Evolutionary conservation across 2,888 invertebrate genomes (phyloP).

Genomic region (Polia nebulosa): DNA sequence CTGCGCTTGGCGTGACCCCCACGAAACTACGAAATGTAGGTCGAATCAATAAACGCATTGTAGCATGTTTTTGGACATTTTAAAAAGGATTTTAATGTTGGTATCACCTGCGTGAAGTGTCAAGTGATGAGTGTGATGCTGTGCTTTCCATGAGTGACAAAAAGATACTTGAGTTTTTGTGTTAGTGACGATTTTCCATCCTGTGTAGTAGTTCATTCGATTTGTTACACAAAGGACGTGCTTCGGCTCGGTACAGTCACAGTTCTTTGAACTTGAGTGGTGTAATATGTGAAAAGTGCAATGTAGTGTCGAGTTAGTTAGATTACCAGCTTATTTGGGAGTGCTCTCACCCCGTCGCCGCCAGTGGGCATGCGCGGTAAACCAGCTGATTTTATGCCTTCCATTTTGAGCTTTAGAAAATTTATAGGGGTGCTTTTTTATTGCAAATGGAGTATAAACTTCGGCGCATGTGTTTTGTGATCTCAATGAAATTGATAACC

Average conservation of each 20-base stretch:
- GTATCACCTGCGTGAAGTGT: slow-evolving; percentile 48
- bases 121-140: slow-evolving; percentile 28
- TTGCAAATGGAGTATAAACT: slow-evolving; percentile 21
- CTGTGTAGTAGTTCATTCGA: slow-evolving; percentile 34
- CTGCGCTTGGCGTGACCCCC: slow-evolving; percentile 67
- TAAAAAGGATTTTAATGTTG: slow-evolving; percentile 47
- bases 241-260: slow-evolving; percentile 20
- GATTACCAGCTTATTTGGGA: slow-evolving; percentile 52
- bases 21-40: slow-evolving; percentile 71
- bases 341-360: slow-evolving; percentile 40
- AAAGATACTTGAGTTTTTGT: slow-evolving; percentile 50
- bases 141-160: slow-evolving; percentile 19
- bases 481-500: slow-evolving; percentile 9
- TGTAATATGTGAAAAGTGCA: slow-evolving; percentile 60
- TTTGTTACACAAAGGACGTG: slow-evolving; percentile 36
- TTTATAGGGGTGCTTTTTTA: slow-evolving; percentile 38
- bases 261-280: slow-evolving; percentile 50
- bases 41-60: slow-evolving; percentile 76
- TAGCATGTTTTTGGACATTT: slow-evolving; percentile 62
- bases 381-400: slow-evolving; percentile 53
- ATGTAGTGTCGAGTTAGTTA: slow-evolving; percentile 42
- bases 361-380: slow-evolving; percentile 64
- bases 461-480: slow-evolving; percentile 2
- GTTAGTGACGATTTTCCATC: slow-evolving; percentile 40
- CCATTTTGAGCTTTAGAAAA: slow-evolving; percentile 46